Evolutionary conservation across 2,113 vertebrate genomes (phyloP).

Genomic region (Sorex fumeus): DNA sequence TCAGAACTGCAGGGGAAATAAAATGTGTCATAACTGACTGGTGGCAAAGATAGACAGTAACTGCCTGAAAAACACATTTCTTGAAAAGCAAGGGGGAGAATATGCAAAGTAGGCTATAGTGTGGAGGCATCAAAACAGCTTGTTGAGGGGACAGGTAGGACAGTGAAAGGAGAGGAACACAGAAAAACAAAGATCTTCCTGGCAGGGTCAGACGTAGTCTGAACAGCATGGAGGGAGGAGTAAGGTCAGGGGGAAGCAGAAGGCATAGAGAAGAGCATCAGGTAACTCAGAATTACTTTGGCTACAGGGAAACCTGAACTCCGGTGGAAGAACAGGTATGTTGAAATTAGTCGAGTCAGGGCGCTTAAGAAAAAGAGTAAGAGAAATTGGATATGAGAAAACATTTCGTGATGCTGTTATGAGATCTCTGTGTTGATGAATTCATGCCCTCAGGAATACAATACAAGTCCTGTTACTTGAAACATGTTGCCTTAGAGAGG

Average conservation of each 20-base stretch:
- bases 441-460: slow-evolving; percentile 65
- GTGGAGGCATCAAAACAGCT: neutral
- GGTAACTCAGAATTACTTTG: slow-evolving; percentile 64
- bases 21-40: neutral
- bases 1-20: neutral
- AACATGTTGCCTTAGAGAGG: slow-evolving; percentile 31
- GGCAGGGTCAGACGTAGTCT: neutral
- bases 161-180: neutral
- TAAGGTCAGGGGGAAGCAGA: slow-evolving; percentile 30
- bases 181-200: slow-evolving; percentile 16
- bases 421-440: slow-evolving; percentile 70
- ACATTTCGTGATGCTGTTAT: slow-evolving; percentile 77
- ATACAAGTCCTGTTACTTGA: slow-evolving; percentile 68
- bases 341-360: slow-evolving; percentile 47
- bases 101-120: neutral
- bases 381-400: slow-evolving; percentile 78
- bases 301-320: slow-evolving; percentile 73
- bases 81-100: neutral
- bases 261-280: slow-evolving; percentile 33
- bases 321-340: slow-evolving; percentile 22
- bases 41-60: neutral
- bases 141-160: neutral
- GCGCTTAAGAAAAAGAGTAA: slow-evolving; percentile 29
- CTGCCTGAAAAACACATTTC: neutral
- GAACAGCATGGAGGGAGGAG: neutral